A percentile compares a stretch with the other conserved stretches of the same genome.
Conservation (phyloP, 2,113 vertebrate species). For the Myrmecophaga tridactyla region DNA sequence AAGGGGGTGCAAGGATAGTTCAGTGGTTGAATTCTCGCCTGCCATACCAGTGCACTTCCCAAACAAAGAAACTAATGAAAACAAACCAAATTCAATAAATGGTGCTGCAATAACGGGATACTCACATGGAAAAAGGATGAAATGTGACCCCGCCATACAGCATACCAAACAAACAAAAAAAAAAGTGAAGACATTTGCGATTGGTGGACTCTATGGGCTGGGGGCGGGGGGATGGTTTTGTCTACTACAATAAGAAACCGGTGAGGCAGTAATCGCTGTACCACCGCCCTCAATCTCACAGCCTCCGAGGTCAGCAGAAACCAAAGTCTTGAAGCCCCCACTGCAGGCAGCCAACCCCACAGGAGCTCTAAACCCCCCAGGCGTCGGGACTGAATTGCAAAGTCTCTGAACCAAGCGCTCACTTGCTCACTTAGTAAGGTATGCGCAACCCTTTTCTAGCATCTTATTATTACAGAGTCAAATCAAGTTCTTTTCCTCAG, state of each 20-base stretch:
- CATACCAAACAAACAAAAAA: not conserved
- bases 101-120: too few relatives aligned
- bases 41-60: too few relatives aligned
- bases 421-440: constrained; percentile 38
- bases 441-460: not conserved
- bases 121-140: too few relatives aligned
- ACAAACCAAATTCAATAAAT: too few relatives aligned
- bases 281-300: not conserved
- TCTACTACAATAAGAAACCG: not conserved
- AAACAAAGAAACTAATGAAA: not conserved
- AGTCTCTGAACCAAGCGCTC: not conserved
- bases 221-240: not conserved
- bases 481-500: constrained; percentile 57
- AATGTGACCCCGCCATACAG: too few relatives aligned
- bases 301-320: not conserved
- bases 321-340: not conserved
- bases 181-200: not conserved
- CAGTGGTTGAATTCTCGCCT: too few relatives aligned
- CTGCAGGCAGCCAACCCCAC: not conserved
- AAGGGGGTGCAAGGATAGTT: too few relatives aligned
- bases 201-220: not conserved
- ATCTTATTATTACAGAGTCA: constrained; percentile 60
- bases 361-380: not conserved
- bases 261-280: not conserved
- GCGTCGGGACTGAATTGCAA: constrained; percentile 10